phyloP scores from a whole-genome alignment of 2,113 vertebrate species.

The Calidris pygmaea region DNA sequence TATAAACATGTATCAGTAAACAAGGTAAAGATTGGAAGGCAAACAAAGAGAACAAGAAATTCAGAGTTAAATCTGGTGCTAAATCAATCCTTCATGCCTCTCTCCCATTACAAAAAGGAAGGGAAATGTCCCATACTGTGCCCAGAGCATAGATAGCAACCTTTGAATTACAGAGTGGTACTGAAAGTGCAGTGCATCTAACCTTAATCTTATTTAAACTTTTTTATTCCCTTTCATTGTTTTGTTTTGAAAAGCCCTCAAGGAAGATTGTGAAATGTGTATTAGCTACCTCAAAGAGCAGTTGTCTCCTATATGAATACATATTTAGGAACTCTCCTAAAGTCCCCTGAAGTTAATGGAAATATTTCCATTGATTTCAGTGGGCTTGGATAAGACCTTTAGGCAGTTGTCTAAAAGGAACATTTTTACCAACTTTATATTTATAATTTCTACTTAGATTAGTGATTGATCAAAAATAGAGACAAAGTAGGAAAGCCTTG shows the following conservation, averaged over 20 bases:
- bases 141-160: not conserved
- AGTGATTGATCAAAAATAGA: not conserved
- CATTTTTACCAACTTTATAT: not conserved
- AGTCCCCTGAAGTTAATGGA: not conserved
- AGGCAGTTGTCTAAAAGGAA: not conserved
- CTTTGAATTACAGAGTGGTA: slow-evolving; percentile 5
- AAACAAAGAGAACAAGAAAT: not conserved
- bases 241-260: slow-evolving; percentile 25
- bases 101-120: not conserved
- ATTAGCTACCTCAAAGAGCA: not conserved
- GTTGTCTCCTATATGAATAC: not conserved
- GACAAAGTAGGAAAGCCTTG: not conserved
- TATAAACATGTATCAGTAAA: not conserved
- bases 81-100: not conserved
- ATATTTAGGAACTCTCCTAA: slow-evolving; percentile 5
- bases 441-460: not conserved
- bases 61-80: not conserved
- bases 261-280: not conserved
- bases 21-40: not conserved
- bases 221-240: slow-evolving; percentile 17
- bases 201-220: slow-evolving; percentile 1
- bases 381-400: not conserved
- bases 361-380: not conserved
- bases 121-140: not conserved
- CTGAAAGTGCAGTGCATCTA: not conserved